Evolutionary conservation across 2,888 invertebrate genomes (phyloP).

Genomic region (Drosophila yooni): DNA sequence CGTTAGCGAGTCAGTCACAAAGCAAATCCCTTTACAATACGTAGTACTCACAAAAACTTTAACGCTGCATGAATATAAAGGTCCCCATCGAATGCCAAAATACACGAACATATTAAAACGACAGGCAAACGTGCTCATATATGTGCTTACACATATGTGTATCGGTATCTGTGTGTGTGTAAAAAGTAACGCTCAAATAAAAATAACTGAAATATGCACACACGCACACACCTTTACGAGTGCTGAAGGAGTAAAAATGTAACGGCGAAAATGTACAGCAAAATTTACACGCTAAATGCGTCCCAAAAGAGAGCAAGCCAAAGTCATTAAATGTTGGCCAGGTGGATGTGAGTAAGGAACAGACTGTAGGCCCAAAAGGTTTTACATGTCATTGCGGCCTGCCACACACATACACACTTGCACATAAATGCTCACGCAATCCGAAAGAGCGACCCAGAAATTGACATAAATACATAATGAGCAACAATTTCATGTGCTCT

Average conservation of each 20-base stretch:
- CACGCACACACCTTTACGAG: constrained; percentile 66
- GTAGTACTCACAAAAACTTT: constrained; percentile 45
- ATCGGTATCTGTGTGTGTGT: constrained; percentile 34
- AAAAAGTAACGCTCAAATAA: constrained; percentile 72
- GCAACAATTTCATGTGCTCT: constrained; percentile 67
- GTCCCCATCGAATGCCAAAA: constrained; percentile 21
- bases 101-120: constrained; percentile 54
- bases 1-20: constrained; percentile 53
- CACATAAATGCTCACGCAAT: constrained; percentile 23
- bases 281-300: constrained; percentile 78
- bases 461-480: constrained; percentile 79
- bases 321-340: constrained; percentile 78
- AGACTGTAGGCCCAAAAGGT: constrained; percentile 71
- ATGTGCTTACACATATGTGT: not conserved
- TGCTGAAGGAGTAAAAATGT: constrained; percentile 73
- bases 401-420: constrained; percentile 37
- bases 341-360: constrained; percentile 39
- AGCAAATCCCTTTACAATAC: constrained; percentile 70
- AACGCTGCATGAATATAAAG: constrained; percentile 36
- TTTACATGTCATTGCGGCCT: constrained; percentile 75
- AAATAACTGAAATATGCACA: constrained; percentile 76
- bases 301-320: constrained; percentile 76
- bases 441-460: constrained; percentile 65
- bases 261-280: constrained; percentile 60
- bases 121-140: constrained; percentile 60